phyloP scores from a whole-genome alignment of 2,113 vertebrate species.

The Proteles cristata region DNA sequence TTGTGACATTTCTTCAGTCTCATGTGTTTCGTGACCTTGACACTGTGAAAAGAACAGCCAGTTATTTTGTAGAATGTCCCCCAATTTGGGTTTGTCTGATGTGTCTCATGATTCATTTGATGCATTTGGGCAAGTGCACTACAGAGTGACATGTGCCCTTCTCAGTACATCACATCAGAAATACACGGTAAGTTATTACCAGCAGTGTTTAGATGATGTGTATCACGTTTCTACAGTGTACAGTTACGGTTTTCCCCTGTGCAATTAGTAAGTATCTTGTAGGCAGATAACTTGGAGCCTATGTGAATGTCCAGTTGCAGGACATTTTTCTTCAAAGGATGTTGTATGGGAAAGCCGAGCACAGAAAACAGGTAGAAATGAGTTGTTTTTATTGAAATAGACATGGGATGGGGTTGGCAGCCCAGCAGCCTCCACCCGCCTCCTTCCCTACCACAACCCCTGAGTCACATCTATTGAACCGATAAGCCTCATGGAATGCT shows the following conservation, averaged over 20 bases:
- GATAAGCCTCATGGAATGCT: neutral
- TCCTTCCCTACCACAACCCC: neutral
- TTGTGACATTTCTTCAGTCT: neutral
- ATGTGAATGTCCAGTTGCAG: neutral
- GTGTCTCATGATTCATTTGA: neutral
- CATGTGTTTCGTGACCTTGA: neutral
- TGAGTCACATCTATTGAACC: neutral
- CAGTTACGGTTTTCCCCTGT: neutral
- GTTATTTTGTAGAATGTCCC: neutral
- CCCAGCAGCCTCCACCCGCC: neutral
- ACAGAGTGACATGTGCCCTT: neutral
- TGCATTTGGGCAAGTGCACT: neutral
- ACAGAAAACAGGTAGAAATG: neutral
- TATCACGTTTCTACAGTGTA: neutral
- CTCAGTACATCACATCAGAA: fast-evolving
- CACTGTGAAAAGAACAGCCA: neutral
- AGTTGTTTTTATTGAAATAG: neutral
- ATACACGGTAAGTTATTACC: neutral
- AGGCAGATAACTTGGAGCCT: neutral
- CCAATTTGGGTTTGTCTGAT: neutral
- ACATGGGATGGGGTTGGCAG: neutral
- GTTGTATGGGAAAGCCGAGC: neutral
- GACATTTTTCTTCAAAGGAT: neutral
- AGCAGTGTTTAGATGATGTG: neutral
- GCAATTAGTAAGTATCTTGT: neutral